phyloP scores from a whole-genome alignment of 2,113 vertebrate species.

The Lasiurus cinereus region DNA sequence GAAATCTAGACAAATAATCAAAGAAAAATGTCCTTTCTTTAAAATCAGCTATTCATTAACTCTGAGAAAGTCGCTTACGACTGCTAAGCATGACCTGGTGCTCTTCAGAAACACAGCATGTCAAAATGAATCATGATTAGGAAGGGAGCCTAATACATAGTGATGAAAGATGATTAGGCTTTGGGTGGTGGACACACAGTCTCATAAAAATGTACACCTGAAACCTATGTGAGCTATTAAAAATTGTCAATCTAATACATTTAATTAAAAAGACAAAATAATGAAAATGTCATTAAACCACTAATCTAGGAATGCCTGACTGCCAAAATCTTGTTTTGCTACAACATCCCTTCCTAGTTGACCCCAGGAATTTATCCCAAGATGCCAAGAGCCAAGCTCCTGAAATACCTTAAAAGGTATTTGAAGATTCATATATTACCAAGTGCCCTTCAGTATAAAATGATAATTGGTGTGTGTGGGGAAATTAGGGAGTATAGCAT shows the following conservation, averaged over 20 bases:
- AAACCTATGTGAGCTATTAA: too few species aligned
- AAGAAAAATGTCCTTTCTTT: not conserved
- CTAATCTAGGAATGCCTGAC: not conserved
- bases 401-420: not conserved
- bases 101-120: not conserved
- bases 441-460: not conserved
- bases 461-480: not conserved
- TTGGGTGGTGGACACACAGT: too few species aligned
- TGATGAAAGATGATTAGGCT: too few species aligned
- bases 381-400: not conserved
- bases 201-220: too few species aligned
- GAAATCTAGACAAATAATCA: not conserved
- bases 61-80: not conserved
- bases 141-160: too few species aligned
- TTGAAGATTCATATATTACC: not conserved
- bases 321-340: not conserved
- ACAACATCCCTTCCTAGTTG: not conserved
- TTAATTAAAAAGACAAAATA: too few species aligned
- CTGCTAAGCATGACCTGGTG: not conserved
- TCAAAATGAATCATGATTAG: not conserved
- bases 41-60: not conserved
- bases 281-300: not conserved
- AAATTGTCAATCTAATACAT: too few species aligned
- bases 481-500: accelerated
- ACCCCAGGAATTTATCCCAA: not conserved